phyloP scores from a whole-genome alignment of 2,888 invertebrate genomes.

The Drosophila macrospina region DNA sequence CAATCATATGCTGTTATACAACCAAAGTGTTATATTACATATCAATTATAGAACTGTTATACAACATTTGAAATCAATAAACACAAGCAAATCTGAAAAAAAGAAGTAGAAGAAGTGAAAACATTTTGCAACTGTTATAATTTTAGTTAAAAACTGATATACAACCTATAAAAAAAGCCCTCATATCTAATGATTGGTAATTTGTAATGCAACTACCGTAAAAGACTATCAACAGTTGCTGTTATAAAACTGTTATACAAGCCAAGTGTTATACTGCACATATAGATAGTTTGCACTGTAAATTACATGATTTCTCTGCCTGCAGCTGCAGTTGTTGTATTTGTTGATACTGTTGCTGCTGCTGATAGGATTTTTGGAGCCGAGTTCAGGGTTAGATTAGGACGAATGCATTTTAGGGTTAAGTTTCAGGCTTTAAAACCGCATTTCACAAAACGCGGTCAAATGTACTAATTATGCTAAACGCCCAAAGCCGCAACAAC shows the following conservation, averaged over 20 bases:
- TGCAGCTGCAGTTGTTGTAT: background rate
- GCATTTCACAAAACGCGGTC: constrained; percentile 76
- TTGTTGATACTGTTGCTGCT: background rate
- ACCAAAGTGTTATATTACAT: background rate
- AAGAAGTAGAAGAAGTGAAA: too few species aligned
- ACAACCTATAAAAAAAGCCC: too few species aligned
- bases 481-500: constrained; percentile 75
- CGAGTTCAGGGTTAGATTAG: constrained; percentile 12
- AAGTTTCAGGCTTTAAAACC: constrained; percentile 53
- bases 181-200: too few species aligned
- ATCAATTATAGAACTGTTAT: too few species aligned
- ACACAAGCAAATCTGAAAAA: too few species aligned
- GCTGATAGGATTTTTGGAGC: constrained; percentile 2
- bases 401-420: constrained; percentile 40
- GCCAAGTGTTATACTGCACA: background rate
- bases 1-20: background rate
- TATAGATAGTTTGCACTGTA: background rate
- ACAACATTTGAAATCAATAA: too few species aligned
- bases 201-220: background rate
- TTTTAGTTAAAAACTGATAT: background rate
- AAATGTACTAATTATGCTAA: constrained; percentile 82
- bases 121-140: background rate
- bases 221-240: too few species aligned
- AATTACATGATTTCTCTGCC: background rate
- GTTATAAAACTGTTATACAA: background rate